Evolutionary conservation across 2,797 vertebrate genomes (phyloP), one percentile per base, ranked within the genome.

Genomic region (Eospalax fontanierii): DNA sequence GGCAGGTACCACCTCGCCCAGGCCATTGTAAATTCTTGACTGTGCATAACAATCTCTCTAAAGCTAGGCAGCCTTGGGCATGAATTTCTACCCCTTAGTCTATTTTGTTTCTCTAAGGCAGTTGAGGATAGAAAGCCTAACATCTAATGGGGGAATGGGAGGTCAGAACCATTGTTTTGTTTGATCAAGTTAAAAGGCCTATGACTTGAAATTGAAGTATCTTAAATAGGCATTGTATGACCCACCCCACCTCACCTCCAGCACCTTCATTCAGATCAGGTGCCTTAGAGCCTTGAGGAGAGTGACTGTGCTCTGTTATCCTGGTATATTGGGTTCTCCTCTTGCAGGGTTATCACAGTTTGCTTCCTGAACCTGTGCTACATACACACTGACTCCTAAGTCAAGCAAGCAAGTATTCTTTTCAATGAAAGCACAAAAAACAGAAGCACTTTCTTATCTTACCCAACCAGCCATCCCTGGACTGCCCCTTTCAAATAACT

Each of bases 341-440:
- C 43, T 86, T 87, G 43, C 91, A 66, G 71, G 38, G 79, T 89
- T 97, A 97, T 96, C 95, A 2, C 1, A 26, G 26, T 54, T 70
- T 89, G 46, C 93, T 90, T 96, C 95, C 95, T 87, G 78, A 89
- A 68, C 57, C 43, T 50, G 43, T 6, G 84, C 61, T 63, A 54
- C 19, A 59, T 63, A 59, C 19, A 59, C 43, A 54, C 61, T 1
- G 63, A 24, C 40, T 92, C 61, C 76, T 71, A 46, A 78, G 54
- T 43, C 35, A 79, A n/a, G 78, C 0, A 10, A 54, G 96, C 87
- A 96, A 91, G 14, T 35, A 12, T 46, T 90, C 89, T 89, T 94
- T 96, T 93, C 96, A 95, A 43, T 61, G 88, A 63, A 70, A 84
- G 85, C 54, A 91, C 76, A 93, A 74, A 95, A 81, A 73, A 91